phyloP scores from a whole-genome alignment of 2,888 invertebrate species.

The Ophraella communa region DNA sequence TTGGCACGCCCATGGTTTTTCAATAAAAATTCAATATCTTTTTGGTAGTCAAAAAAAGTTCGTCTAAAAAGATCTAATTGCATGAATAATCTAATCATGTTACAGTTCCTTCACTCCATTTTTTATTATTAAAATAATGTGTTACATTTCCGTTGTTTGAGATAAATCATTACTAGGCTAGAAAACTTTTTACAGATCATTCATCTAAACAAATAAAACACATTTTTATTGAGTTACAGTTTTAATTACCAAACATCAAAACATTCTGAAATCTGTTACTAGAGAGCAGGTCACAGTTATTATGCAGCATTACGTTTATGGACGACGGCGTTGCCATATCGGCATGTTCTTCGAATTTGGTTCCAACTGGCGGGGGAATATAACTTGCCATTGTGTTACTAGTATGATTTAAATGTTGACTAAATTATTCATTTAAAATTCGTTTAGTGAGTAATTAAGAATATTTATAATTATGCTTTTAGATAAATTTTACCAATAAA shows the following conservation, averaged over 20 bases:
- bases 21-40: not conserved
- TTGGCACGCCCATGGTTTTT: not conserved
- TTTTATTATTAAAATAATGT: not conserved
- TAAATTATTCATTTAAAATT: too few species aligned
- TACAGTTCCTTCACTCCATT: constrained; percentile 9
- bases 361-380: too few species aligned
- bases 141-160: not conserved
- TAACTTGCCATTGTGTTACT: too few species aligned
- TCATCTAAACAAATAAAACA: not conserved
- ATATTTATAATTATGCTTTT: too few species aligned
- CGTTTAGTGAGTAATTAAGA: too few species aligned
- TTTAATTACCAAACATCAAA: not conserved
- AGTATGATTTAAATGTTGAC: too few species aligned
- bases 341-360: too few species aligned
- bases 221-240: not conserved
- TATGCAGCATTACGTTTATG: too few species aligned
- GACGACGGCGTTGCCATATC: too few species aligned
- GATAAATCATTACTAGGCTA: not conserved
- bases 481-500: too few species aligned
- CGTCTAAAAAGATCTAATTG: constrained; percentile 1
- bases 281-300: too few species aligned
- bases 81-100: constrained; percentile 2
- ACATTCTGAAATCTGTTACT: too few species aligned
- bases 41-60: not conserved
- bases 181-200: not conserved